Evolutionary conservation across 2,797 vertebrate species (phyloP), one percentile per base, ranked within the genome.

Genomic region (Kryptolebias ocellatus): DNA sequence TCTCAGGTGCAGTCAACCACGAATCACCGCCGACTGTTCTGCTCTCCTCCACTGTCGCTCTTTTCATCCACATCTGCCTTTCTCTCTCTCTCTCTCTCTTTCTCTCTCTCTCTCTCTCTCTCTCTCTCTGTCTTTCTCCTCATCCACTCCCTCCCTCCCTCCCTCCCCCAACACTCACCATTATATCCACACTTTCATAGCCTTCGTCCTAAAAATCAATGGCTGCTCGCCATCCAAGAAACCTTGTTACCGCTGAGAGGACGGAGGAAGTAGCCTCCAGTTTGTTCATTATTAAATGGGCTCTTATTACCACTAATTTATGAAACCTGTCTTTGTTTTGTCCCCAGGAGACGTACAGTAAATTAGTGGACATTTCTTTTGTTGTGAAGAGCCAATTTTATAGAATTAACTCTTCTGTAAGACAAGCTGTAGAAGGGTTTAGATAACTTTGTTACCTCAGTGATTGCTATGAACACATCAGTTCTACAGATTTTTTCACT

Each of bases 151-250:
- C 61, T 47, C 71, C 65, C 62, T n/a, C 72, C 45, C 64, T 49
- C 39, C 82, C 70, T 66, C 50, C 61, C 70, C 51, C 73, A 67
- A 80, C 83, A 49, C 67, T 67, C 59, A 67, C 58, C 53, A 70
- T 82, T 63, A 76, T 66, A 79, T 72, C 60, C 66, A 59, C 63
- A 49, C 46, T 61, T 52, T 29, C 45, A 74, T 60, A 68, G 72
- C 44, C 69, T 76, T 72, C 76, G 79, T 82, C 52, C 60, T 79
- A 42, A 78, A 83, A 83, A 90, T 89, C 87, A 73, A 88, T 89
- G 60, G 60, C 60, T 58, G 63, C 81, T 87, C 63, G 70, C 16
- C 24, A 53, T 72, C 72, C 45, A 28, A 63, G 62, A 67, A 76
- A 72, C 47, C 71, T 70, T 81, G 67, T 67, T 77, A 87, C 83